Percentiles rank a stretch among this genome's conserved stretches.
Evolutionary conservation across 2,888 invertebrate species (phyloP).

Genomic region (Caenorhabditis japonica): DNA sequence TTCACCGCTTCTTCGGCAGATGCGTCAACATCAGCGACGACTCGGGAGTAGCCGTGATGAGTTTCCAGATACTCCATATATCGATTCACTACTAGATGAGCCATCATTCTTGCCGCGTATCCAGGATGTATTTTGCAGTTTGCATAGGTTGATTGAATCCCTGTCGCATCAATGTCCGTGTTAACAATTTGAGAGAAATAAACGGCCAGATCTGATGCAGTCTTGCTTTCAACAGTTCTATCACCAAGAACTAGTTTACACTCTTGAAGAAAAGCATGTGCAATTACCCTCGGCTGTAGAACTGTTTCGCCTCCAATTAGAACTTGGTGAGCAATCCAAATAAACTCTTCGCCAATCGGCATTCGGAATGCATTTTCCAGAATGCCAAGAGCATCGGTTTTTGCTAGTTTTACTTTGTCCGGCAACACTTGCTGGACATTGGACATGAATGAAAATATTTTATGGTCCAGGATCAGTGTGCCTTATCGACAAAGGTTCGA

Average conservation of each 20-base stretch:
- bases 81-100: not conserved
- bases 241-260: not conserved
- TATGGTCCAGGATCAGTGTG: too few relatives aligned
- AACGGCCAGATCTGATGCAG: not conserved
- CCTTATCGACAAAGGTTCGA: too few relatives aligned
- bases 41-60: too few relatives aligned
- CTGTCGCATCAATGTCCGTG: not conserved
- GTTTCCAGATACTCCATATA: not conserved
- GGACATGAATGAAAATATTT: too few relatives aligned
- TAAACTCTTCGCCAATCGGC: not conserved
- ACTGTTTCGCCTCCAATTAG: not conserved
- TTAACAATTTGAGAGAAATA: not conserved
- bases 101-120: not conserved
- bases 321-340: not conserved
- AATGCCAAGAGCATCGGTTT: not conserved
- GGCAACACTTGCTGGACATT: too few relatives aligned
- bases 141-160: not conserved
- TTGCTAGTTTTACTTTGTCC: too few relatives aligned
- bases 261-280: not conserved
- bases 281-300: not conserved
- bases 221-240: not conserved
- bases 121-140: not conserved
- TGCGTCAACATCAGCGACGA: too few relatives aligned
- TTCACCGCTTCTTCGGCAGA: too few relatives aligned
- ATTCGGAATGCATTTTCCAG: not conserved